phyloP scores from a whole-genome alignment of 2,888 invertebrate genomes.

The Eupithecia exiguata region DNA sequence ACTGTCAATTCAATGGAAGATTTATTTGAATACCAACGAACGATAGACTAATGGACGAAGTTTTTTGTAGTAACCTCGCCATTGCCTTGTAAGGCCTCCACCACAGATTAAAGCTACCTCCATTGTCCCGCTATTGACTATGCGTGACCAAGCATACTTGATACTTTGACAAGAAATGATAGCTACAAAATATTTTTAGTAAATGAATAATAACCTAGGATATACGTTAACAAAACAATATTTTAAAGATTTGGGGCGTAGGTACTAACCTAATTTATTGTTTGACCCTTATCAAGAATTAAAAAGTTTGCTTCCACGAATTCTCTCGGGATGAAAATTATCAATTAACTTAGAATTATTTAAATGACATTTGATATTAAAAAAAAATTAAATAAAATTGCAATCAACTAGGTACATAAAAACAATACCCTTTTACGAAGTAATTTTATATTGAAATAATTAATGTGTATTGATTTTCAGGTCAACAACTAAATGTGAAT shows the following conservation, averaged over 20 bases:
- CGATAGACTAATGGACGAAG: constrained; percentile 35
- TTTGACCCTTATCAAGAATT: too few relatives aligned
- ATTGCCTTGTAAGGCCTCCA: constrained; percentile 74
- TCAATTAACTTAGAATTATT: not conserved
- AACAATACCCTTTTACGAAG: not conserved
- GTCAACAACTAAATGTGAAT: not conserved
- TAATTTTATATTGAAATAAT: not conserved
- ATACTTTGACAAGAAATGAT: constrained; percentile 55
- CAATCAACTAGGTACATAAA: not conserved
- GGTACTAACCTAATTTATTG: too few relatives aligned
- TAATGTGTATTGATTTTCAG: not conserved
- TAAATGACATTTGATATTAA: not conserved
- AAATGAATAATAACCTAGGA: not conserved
- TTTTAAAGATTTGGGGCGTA: not conserved
- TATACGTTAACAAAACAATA: not conserved
- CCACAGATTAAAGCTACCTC: constrained; percentile 39
- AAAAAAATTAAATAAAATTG: too few relatives aligned
- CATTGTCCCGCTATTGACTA: constrained; percentile 67
- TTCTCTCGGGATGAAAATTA: not conserved
- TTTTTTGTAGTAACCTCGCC: constrained; percentile 63
- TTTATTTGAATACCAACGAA: not conserved
- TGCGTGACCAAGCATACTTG: constrained; percentile 53
- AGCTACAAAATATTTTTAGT: not conserved
- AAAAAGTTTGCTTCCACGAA: not conserved
- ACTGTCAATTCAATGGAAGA: not conserved